Percentiles rank a stretch among this genome's conserved stretches.
Evolutionary conservation across 2,113 vertebrate genomes (phyloP).

Genomic region (Leucoraja erinaceus): DNA sequence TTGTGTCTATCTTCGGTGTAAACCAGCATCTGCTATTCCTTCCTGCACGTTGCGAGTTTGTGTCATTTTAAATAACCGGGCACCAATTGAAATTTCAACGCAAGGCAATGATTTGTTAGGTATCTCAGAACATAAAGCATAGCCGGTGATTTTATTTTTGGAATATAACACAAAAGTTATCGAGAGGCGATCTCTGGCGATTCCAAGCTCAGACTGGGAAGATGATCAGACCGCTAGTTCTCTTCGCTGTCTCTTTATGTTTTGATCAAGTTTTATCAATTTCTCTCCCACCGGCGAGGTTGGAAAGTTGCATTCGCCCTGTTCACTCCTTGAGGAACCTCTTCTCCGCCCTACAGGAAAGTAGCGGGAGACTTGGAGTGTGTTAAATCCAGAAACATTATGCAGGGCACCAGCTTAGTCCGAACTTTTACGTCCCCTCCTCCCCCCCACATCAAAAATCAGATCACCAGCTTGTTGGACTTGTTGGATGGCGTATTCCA

Average conservation of each 20-base stretch:
- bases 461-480: too few relatives aligned
- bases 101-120: background rate
- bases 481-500: too few relatives aligned
- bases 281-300: background rate
- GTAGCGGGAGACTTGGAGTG: background rate
- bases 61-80: background rate
- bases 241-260: background rate
- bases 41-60: too few relatives aligned
- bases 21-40: too few relatives aligned
- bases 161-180: background rate
- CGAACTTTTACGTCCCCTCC: background rate
- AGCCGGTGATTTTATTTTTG: background rate
- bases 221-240: background rate
- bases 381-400: background rate
- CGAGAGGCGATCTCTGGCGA: background rate
- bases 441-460: too few relatives aligned
- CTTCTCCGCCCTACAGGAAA: background rate
- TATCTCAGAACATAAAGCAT: background rate
- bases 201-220: background rate
- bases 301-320: background rate
- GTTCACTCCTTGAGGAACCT: background rate
- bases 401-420: background rate
- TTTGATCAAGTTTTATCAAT: background rate
- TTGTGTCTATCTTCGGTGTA: too few relatives aligned
- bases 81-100: background rate